These are phyloP conservation scores for Pachliopta kotzebuea DNA, from an alignment of 2,888 invertebrate genomes.

Conservation along the genomic window DNA sequence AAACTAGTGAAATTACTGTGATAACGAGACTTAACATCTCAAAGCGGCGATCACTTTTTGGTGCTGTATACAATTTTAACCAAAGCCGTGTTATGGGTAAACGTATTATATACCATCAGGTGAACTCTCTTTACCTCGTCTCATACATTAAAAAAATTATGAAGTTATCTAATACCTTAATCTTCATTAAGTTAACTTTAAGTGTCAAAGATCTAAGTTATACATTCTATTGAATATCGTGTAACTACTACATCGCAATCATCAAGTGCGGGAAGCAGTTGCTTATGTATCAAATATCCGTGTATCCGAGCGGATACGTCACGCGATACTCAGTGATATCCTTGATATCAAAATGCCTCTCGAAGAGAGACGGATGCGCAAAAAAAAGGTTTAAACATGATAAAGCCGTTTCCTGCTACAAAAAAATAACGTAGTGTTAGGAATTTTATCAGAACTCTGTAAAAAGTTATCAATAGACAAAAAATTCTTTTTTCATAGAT, in stretches of 20 bases:
- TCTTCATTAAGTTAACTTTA: conserved; percentile 4
- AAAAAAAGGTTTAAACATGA: conserved; percentile 44
- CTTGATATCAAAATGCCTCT: conserved; percentile 35
- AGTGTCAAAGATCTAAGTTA: conserved; percentile 1
- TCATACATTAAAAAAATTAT: too few species aligned
- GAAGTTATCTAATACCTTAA: neutral
- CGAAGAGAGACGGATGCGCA: conserved; percentile 43
- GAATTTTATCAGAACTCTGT: neutral
- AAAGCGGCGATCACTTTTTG: too few species aligned
- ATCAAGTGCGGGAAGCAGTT: conserved; percentile 19
- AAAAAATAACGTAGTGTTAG: neutral
- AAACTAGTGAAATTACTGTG: too few species aligned
- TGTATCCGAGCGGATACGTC: conserved; percentile 48
- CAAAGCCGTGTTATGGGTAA: too few species aligned
- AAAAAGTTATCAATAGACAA: too few species aligned
- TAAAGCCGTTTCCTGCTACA: conserved; percentile 48
- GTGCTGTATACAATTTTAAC: too few species aligned
- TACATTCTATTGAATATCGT: conserved; percentile 1
- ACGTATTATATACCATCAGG: too few species aligned
- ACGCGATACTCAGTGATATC: conserved; percentile 43
- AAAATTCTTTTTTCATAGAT: too few species aligned
- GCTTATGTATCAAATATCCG: conserved; percentile 35
- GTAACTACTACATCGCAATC: conserved; percentile 20
- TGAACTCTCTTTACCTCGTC: too few species aligned
- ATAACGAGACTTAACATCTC: too few species aligned